Conservation (phyloP, 2,113 vertebrate genomes). For the Corythoichthys intestinalis region DNA sequence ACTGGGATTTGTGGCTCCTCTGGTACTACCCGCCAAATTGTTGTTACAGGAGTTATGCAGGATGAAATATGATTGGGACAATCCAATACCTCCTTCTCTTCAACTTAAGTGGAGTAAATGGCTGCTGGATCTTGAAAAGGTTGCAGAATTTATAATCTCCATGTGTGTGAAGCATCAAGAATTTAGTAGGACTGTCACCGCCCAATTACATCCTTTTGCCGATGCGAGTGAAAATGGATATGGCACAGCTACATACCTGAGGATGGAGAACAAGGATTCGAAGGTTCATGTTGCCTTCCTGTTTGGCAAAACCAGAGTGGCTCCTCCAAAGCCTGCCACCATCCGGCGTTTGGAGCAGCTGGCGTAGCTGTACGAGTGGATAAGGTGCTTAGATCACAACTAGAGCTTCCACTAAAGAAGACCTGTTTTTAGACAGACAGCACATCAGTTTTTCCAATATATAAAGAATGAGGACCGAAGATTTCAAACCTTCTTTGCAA, state of each 20-base stretch:
- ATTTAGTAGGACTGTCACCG: not conserved
- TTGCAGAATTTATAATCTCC: constrained; percentile 9
- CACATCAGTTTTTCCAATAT: constrained; percentile 24
- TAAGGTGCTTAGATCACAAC: no score
- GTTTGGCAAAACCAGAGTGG: constrained; percentile 14
- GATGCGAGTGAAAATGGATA: constrained; percentile 27
- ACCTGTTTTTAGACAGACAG: constrained; percentile 36
- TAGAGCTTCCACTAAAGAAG: not conserved
- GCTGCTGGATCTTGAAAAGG: constrained; percentile 7
- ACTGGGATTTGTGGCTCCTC: not conserved
- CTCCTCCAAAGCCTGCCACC: constrained; percentile 15
- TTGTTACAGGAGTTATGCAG: constrained; percentile 18
- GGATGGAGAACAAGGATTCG: not conserved
- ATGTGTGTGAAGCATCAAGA: constrained; percentile 11
- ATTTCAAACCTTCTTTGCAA: constrained; percentile 20
- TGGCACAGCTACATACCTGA: constrained; percentile 24
- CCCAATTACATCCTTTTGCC: constrained; percentile 8
- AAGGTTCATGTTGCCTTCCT: constrained; percentile 19
- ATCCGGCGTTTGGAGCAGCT: constrained; percentile 17
- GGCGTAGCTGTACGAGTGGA: constrained; percentile 10
- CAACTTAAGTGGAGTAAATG: constrained; percentile 16
- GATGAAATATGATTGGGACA: not conserved
- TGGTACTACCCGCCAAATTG: constrained; percentile 18
- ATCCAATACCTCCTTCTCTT: not conserved
- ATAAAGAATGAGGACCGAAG: constrained; percentile 15